phyloP scores from a whole-genome alignment of 2,113 vertebrate genomes.

The Gambusia holbrooki region DNA sequence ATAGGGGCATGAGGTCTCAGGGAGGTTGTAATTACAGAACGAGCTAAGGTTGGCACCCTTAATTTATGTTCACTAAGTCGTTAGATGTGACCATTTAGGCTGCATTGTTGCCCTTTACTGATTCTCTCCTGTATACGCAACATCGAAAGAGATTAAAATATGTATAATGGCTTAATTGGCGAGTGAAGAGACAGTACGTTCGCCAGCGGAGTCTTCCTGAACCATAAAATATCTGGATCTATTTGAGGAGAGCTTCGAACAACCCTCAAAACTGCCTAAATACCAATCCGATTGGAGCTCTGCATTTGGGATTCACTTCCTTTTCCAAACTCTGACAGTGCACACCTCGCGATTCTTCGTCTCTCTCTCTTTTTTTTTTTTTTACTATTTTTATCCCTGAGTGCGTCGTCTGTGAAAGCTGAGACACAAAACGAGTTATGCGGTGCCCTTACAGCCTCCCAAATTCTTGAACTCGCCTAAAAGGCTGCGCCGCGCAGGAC shows the following conservation, averaged over 20 bases:
- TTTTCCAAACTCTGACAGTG: slow-evolving; percentile 4
- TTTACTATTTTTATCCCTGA: slow-evolving; percentile 59
- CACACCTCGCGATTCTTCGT: slow-evolving; percentile 16
- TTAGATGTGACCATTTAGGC: slow-evolving; percentile 71
- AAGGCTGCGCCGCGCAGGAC: slow-evolving; percentile 64
- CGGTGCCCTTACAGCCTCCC: slow-evolving; percentile 57
- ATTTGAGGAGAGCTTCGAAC: background rate
- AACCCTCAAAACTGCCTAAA: background rate
- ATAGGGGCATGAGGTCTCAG: slow-evolving; percentile 63
- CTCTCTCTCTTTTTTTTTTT: slow-evolving; percentile 17
- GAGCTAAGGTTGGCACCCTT: slow-evolving; percentile 57
- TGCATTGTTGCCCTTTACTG: slow-evolving; percentile 59
- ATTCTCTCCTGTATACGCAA: slow-evolving; percentile 27
- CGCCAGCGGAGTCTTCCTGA: background rate
- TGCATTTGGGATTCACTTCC: background rate
- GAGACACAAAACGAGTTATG: slow-evolving; percentile 72
- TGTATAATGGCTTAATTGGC: background rate
- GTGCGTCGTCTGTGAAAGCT: slow-evolving; percentile 33
- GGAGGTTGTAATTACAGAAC: slow-evolving; percentile 78
- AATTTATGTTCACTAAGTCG: slow-evolving; percentile 62
- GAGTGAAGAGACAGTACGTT: too few relatives aligned
- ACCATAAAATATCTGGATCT: background rate
- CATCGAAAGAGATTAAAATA: slow-evolving; percentile 14
- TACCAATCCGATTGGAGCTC: background rate
- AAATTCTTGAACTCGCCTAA: slow-evolving; percentile 80